Conservation (phyloP, 2,888 invertebrate species). For the Therioaphis trifolii region DNA sequence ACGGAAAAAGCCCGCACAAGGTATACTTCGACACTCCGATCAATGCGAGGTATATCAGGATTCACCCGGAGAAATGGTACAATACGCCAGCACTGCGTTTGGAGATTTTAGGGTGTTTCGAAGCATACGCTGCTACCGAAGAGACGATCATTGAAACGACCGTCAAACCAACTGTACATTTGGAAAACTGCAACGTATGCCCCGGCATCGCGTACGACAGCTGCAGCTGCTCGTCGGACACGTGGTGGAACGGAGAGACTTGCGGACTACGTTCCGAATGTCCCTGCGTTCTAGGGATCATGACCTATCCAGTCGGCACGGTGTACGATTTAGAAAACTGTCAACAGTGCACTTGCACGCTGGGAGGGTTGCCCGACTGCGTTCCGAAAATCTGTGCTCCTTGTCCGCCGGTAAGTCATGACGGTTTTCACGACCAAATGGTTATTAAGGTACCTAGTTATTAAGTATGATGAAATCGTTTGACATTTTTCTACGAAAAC, state of each 20-base stretch:
- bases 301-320: constrained; percentile 76
- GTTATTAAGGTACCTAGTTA: no score
- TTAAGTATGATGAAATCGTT: no score
- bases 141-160: constrained; percentile 53
- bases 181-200: constrained; percentile 67
- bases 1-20: constrained; percentile 73
- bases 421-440: background rate
- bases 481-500: background rate
- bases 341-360: constrained; percentile 81
- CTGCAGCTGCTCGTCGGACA: constrained; percentile 70
- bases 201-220: constrained; percentile 66
- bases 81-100: constrained; percentile 78
- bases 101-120: constrained; percentile 83
- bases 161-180: constrained; percentile 54
- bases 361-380: constrained; percentile 80
- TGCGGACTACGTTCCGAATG: constrained; percentile 81
- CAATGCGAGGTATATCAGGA: constrained; percentile 77
- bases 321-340: constrained; percentile 80
- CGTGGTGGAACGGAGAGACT: constrained; percentile 79
- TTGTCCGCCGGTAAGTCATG: constrained; percentile 55
- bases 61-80: constrained; percentile 81
- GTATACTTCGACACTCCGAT: constrained; percentile 81
- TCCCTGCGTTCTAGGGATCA: constrained; percentile 80
- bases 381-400: constrained; percentile 46
- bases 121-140: constrained; percentile 74